Evolutionary conservation across 2,888 invertebrate species (phyloP).

Genomic region (Caradrina kadenii): DNA sequence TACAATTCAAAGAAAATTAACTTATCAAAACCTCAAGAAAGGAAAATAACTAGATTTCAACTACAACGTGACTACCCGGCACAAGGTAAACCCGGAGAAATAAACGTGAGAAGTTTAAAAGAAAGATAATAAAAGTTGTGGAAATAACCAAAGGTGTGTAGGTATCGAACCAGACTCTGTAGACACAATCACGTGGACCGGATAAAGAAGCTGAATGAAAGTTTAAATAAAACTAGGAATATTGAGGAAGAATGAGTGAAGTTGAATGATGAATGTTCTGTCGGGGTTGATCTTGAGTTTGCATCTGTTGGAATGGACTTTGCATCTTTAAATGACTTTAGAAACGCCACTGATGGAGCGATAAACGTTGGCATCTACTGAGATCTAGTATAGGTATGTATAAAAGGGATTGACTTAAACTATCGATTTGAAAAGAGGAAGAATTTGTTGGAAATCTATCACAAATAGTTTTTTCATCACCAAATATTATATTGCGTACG

Average conservation of each 20-base stretch:
- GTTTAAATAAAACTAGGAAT: not conserved
- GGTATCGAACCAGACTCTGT: conserved; percentile 1
- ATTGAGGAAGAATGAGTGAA: not conserved
- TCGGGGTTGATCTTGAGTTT: not conserved
- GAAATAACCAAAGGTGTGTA: conserved; percentile 12
- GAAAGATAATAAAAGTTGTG: conserved; percentile 15
- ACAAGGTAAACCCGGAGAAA: conserved; percentile 6
- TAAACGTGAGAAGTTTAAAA: conserved; percentile 34
- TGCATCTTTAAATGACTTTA: no score
- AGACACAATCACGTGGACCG: conserved; percentile 1
- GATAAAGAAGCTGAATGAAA: not conserved
- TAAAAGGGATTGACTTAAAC: no score
- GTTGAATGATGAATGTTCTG: conserved; percentile 14
- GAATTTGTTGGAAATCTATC: no score
- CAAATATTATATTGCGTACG: no score
- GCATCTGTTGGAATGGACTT: not conserved
- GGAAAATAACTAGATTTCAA: conserved; percentile 34
- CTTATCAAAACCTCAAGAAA: conserved; percentile 3
- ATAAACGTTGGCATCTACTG: no score
- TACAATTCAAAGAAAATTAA: not conserved
- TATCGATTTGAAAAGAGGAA: no score
- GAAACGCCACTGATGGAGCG: no score
- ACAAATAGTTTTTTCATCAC: no score
- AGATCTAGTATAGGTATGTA: no score
- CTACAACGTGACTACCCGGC: conserved; percentile 26